A percentile compares a stretch with the other conserved stretches of the same genome.
These are phyloP conservation scores for Pomacea canaliculata DNA, from an alignment of 2,888 invertebrate species.

Conservation along the genomic window DNA sequence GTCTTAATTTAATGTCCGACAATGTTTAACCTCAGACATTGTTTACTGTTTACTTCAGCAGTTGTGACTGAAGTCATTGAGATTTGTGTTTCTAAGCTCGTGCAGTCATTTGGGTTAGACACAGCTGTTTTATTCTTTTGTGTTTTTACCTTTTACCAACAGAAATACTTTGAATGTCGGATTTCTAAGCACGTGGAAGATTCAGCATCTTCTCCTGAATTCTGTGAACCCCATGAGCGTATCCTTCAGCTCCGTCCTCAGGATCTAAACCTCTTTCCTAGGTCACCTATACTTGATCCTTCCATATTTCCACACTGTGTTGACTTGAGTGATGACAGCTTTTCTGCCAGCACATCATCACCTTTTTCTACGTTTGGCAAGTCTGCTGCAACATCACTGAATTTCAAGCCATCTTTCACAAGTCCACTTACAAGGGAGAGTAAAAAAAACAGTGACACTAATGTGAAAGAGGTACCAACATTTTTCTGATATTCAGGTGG, in stretches of 20 bases:
- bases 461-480: too few relatives aligned
- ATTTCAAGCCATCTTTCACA: background rate
- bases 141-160: background rate
- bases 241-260: conserved; percentile 9
- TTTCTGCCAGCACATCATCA: conserved; percentile 29
- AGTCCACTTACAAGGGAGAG: background rate
- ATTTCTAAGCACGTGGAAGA: conserved; percentile 14
- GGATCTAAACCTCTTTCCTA: conserved; percentile 27
- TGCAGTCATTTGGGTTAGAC: background rate
- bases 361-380: conserved; percentile 63
- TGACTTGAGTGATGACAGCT: conserved; percentile 32
- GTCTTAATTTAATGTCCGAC: too few relatives aligned
- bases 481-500: too few relatives aligned
- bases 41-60: too few relatives aligned
- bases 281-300: conserved; percentile 24
- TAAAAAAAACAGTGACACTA: too few relatives aligned
- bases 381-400: conserved; percentile 32
- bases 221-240: conserved; percentile 2
- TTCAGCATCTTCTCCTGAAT: background rate
- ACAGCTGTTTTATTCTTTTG: background rate
- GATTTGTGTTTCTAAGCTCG: background rate
- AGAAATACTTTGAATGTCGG: conserved; percentile 8
- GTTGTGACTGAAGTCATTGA: background rate
- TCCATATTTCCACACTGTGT: conserved; percentile 29
- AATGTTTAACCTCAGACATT: too few relatives aligned